phyloP scores from a whole-genome alignment of 2,113 vertebrate genomes.

The Gambusia affinis region DNA sequence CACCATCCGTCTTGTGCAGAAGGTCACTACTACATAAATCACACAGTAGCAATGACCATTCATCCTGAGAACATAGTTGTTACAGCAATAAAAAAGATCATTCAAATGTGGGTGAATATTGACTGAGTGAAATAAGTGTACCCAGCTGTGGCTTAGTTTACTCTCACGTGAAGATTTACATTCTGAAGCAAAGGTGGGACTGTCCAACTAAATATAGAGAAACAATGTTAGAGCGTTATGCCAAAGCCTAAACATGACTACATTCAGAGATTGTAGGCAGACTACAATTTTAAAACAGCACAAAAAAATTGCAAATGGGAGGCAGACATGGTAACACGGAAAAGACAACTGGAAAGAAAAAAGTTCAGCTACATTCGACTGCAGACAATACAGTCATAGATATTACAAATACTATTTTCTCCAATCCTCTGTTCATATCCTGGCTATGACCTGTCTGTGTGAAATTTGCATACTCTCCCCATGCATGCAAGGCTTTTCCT shows the following conservation, averaged over 20 bases:
- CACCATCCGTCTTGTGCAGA: slow-evolving; percentile 2
- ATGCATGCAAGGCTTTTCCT: too few species aligned
- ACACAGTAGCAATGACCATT: background rate
- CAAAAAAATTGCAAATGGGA: too few species aligned
- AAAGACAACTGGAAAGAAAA: too few species aligned
- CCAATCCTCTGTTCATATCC: background rate
- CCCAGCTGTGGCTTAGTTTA: background rate
- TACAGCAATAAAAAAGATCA: slow-evolving; percentile 4
- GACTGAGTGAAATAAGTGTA: background rate
- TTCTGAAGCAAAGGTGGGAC: background rate
- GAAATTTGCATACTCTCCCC: too few species aligned
- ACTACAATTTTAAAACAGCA: too few species aligned
- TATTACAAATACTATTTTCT: background rate
- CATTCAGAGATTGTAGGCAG: background rate
- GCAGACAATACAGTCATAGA: background rate
- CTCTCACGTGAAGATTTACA: background rate
- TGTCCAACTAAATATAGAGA: background rate
- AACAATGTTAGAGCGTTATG: background rate
- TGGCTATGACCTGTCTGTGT: background rate
- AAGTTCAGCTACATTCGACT: too few species aligned
- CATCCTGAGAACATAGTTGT: slow-evolving; percentile 8
- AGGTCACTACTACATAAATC: slow-evolving; percentile 12
- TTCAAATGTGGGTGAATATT: background rate
- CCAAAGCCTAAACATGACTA: background rate
- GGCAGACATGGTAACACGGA: too few species aligned